Conservation (phyloP, 2,888 invertebrate genomes). For the Rhabditoides inermis region DNA sequence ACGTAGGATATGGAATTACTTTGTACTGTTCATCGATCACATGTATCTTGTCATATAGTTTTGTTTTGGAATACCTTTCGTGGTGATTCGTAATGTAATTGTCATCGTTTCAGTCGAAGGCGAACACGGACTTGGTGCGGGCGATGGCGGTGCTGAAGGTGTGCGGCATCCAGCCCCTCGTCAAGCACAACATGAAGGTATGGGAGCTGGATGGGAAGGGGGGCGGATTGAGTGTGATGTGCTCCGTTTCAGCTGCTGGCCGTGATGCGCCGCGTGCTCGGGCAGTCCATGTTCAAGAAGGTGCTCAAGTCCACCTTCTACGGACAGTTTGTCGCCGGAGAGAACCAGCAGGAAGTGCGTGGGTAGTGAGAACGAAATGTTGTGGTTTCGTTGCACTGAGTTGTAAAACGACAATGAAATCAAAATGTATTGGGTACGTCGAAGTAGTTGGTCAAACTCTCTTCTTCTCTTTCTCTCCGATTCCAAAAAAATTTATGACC, state of each 20-base stretch:
- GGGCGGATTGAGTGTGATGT: not conserved
- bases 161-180: slow-evolving; percentile 39
- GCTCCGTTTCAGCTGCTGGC: slow-evolving; percentile 29
- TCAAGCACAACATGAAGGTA: slow-evolving; percentile 37
- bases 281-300: slow-evolving; percentile 23
- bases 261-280: slow-evolving; percentile 28
- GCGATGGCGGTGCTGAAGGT: slow-evolving; percentile 41
- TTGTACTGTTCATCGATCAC: not conserved
- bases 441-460: not conserved
- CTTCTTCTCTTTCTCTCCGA: not conserved
- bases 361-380: not conserved
- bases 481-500: not conserved
- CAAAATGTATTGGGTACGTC: not conserved
- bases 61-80: not conserved
- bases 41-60: not conserved
- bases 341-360: slow-evolving; percentile 58
- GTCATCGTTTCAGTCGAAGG: slow-evolving; percentile 44
- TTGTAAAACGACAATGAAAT: not conserved
- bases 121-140: slow-evolving; percentile 45
- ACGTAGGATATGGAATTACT: slow-evolving; percentile 5
- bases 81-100: no score
- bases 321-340: slow-evolving; percentile 96
- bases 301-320: slow-evolving; percentile 88
- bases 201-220: not conserved
- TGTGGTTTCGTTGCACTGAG: not conserved